Evolutionary conservation across 2,888 invertebrate species (phyloP).

Genomic region (Danaus chrysippus): DNA sequence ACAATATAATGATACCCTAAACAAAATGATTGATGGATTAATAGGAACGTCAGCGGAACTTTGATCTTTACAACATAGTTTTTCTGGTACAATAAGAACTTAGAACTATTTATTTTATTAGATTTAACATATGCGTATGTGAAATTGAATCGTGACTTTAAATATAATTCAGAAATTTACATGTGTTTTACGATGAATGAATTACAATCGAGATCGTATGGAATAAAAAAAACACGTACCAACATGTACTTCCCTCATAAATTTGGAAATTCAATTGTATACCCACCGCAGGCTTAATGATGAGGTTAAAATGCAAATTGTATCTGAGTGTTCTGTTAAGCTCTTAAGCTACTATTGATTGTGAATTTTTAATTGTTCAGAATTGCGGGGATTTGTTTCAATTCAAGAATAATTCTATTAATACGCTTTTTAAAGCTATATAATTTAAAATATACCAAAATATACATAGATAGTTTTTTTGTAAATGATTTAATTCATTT

Average conservation of each 20-base stretch:
- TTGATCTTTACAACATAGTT: no score
- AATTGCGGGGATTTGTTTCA: not conserved
- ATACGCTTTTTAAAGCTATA: no score
- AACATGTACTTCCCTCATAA: slow-evolving; percentile 10
- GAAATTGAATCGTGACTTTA: no score
- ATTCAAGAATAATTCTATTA: no score
- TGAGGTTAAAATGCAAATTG: slow-evolving; percentile 21
- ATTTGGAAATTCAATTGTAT: slow-evolving; percentile 21
- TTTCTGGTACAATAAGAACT: no score
- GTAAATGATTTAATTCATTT: no score
- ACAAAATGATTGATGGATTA: no score
- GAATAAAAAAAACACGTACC: slow-evolving; percentile 18
- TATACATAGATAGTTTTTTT: no score
- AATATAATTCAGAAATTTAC: not conserved
- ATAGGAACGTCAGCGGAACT: no score
- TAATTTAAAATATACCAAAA: no score
- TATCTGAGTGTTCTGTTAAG: slow-evolving; percentile 14
- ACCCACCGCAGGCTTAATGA: slow-evolving; percentile 19
- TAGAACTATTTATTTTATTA: no score
- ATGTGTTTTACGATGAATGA: slow-evolving; percentile 10
- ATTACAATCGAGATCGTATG: slow-evolving; percentile 14
- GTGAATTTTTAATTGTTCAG: not conserved
- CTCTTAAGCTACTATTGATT: slow-evolving; percentile 8
- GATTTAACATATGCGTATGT: no score
- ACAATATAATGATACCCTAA: not conserved